Conservation (phyloP, 2,888 invertebrate species). For the Onthophagus sagittarius region DNA sequence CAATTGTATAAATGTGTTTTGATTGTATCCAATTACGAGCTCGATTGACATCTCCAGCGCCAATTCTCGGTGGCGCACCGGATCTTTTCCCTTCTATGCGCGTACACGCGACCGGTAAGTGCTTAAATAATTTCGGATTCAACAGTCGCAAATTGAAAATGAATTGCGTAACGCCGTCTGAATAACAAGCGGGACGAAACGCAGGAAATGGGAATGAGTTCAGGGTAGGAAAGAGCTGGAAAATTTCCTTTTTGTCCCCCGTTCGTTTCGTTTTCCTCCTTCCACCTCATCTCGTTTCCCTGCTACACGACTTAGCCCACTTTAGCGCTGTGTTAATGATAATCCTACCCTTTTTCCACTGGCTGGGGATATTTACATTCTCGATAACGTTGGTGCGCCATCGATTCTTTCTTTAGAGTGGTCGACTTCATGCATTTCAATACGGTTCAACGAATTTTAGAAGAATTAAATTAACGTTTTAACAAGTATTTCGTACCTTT, state of each 20-base stretch:
- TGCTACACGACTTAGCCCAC: neutral
- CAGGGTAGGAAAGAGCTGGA: neutral
- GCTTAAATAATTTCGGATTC: slow-evolving; percentile 18
- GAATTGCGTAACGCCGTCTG: slow-evolving; percentile 20
- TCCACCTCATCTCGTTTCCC: neutral
- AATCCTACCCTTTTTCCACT: neutral
- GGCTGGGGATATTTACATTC: neutral
- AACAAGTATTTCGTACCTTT: neutral
- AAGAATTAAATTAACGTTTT: neutral
- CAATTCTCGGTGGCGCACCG: neutral
- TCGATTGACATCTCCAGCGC: neutral
- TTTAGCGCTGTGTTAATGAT: neutral
- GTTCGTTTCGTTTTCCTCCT: neutral
- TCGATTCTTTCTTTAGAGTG: neutral
- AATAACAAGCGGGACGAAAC: slow-evolving; percentile 15
- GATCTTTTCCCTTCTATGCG: neutral
- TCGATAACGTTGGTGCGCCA: neutral
- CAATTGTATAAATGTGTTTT: neutral
- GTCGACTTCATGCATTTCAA: neutral
- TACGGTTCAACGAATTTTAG: neutral
- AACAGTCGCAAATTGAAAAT: slow-evolving; percentile 23
- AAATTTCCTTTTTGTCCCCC: neutral
- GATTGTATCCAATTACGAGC: neutral
- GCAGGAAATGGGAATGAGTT: neutral
- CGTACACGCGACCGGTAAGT: slow-evolving; percentile 5